Evolutionary conservation across 2,888 invertebrate species (phyloP), one percentile per base, ranked within the genome.

Genomic region (Ectemnius cavifrons): DNA sequence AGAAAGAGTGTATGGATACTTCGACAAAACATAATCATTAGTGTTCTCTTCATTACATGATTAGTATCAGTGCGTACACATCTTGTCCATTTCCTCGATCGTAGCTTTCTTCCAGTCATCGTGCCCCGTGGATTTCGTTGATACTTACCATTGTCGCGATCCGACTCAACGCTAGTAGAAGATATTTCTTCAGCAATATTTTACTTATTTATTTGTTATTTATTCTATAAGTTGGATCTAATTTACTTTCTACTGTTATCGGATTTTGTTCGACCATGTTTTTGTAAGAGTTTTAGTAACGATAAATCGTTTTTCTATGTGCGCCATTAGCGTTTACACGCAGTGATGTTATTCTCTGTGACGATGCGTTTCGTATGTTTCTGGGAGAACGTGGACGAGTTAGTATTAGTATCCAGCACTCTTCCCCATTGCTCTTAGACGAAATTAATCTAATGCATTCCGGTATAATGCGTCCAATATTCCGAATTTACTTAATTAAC

Each of bases 391-490:
- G 64, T 69, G 71, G 79, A 75, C 56, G 61, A 77, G 78, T 78
- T 70, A 78, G 68, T 63, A 71, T 63, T 78, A 84, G 83, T 85
- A 85, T 86, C 84, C 85, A 82, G 71, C 80, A 84, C 87, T 87
- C 86, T 86, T 86, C 86, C 84, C 82, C 80, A 81, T 81, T 78
- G 79, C 86, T 88, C 87, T 88, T 86, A 78, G 75, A 77, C 66
- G 71, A 68, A 75, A 79, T 66, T 79, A 85, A 86, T 84, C 78
- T 83, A 85, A 84, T 87, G 85, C 86, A 86, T 89, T 87, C 81
- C 79, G 85, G 84, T 86, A 87, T 81, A 84, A 89, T 86, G 87
- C 87, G 87, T 88, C 88, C 87, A 86, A 87, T 86, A 88, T 84
- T 87, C 86, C 88, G 87, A 88, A 89, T 88, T 88, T 86, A 85